Percentiles rank a stretch among this genome's conserved stretches.
These are phyloP conservation scores for Colletes gigas DNA, from an alignment of 1,140 invertebrate genomes.

Conservation along the genomic window DNA sequence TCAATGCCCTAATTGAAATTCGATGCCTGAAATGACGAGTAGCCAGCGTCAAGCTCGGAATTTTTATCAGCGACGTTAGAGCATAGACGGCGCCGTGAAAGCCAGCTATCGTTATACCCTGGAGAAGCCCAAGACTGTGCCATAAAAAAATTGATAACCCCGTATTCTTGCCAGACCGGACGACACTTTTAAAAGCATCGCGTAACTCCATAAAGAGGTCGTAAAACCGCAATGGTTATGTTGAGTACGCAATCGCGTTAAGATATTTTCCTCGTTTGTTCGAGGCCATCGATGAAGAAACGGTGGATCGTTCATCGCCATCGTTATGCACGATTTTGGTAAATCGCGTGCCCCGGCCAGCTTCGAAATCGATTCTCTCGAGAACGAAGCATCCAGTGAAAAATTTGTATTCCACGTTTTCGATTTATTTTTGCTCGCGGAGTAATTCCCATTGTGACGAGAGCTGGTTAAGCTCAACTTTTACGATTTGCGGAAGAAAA, in stretches of 20 bases:
- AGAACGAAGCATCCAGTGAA: too few relatives aligned
- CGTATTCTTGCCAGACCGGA: not conserved
- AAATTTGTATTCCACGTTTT: too few relatives aligned
- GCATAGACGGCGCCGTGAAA: not conserved
- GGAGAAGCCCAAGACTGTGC: not conserved
- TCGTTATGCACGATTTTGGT: too few relatives aligned
- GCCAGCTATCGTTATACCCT: constrained; percentile 9
- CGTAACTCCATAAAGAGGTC: not conserved
- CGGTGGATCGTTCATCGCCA: too few relatives aligned
- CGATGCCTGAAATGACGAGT: not conserved
- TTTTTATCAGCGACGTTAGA: constrained; percentile 19
- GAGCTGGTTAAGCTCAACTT: too few relatives aligned
- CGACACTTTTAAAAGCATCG: constrained; percentile 22
- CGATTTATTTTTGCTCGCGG: too few relatives aligned
- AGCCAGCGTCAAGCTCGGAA: constrained; percentile 7
- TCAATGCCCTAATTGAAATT: constrained; percentile 25
- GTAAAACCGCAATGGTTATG: not conserved
- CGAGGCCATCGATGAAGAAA: not conserved
- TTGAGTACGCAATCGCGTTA: not conserved
- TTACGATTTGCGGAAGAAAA: constrained; percentile 29
- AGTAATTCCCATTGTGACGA: too few relatives aligned
- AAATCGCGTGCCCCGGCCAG: too few relatives aligned
- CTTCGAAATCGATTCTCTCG: too few relatives aligned
- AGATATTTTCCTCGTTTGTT: constrained; percentile 12
- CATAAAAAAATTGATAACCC: constrained; percentile 40